These are phyloP conservation scores for Dolichomitus sp. DNA, from an alignment of 2,888 invertebrate genomes.

Conservation along the genomic window DNA sequence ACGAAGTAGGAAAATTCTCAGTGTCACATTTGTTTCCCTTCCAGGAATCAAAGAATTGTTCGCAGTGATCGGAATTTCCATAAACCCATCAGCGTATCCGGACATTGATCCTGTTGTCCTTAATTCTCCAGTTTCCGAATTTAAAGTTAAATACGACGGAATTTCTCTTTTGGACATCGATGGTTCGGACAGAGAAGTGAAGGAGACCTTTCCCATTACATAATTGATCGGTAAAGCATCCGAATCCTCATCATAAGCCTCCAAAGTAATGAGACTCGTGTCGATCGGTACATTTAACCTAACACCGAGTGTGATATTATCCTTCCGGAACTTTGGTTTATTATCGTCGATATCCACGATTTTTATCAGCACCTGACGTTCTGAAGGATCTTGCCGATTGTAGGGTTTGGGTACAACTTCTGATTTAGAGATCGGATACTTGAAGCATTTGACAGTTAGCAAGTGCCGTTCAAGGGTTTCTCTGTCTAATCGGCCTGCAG, in stretches of 20 bases:
- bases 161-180: constrained; percentile 85
- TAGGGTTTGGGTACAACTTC: constrained; percentile 87
- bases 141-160: constrained; percentile 88
- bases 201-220: constrained; percentile 89
- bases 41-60: constrained; percentile 88
- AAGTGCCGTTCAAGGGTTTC: constrained; percentile 88
- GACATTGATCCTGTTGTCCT: constrained; percentile 87
- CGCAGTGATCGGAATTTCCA: constrained; percentile 87
- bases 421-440: constrained; percentile 83
- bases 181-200: constrained; percentile 90
- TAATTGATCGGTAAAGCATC: constrained; percentile 90
- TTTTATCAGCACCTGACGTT: constrained; percentile 89
- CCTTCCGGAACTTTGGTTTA: constrained; percentile 89
- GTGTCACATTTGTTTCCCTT: constrained; percentile 87
- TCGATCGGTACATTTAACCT: constrained; percentile 92
- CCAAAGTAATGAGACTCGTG: constrained; percentile 90
- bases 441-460: constrained; percentile 91
- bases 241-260: constrained; percentile 90
- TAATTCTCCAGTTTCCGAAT: constrained; percentile 91
- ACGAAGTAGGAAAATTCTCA: constrained; percentile 91
- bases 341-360: constrained; percentile 92
- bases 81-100: constrained; percentile 81
- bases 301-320: constrained; percentile 91
- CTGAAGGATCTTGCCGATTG: constrained; percentile 91
- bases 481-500: constrained; percentile 90